Conservation (phyloP, 1,140 invertebrate species). For the Dreissena rostriformis region DNA sequence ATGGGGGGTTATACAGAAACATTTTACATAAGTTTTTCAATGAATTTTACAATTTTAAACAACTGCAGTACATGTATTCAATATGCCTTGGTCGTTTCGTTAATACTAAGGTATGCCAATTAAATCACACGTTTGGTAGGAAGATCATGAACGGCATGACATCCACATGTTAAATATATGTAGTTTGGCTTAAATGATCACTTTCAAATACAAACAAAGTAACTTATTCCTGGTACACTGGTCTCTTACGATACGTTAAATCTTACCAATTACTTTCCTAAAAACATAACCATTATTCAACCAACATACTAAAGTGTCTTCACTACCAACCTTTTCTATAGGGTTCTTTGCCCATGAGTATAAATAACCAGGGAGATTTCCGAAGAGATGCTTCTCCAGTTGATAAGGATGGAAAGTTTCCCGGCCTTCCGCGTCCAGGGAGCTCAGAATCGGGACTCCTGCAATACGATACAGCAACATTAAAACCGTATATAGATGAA, state of each 20-base stretch:
- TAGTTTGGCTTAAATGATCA: no score
- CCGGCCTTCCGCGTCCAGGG: conserved; percentile 43
- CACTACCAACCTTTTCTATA: conserved; percentile 10
- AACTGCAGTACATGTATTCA: neutral
- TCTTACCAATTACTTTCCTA: no score
- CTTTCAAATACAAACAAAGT: no score
- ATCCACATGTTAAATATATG: no score
- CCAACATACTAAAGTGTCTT: no score
- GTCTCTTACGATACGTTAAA: no score
- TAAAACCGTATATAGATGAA: no score
- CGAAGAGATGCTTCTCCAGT: conserved; percentile 25
- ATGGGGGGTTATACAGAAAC: neutral
- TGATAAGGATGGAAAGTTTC: conserved; percentile 55
- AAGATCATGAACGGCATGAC: no score
- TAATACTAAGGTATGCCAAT: no score
- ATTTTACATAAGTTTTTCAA: neutral
- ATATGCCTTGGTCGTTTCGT: neutral
- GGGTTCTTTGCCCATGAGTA: conserved; percentile 41
- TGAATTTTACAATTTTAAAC: neutral
- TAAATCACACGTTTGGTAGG: no score
- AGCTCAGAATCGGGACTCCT: conserved; percentile 49
- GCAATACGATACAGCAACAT: conserved; percentile 7
- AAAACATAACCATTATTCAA: no score
- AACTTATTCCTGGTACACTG: no score
- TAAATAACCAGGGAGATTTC: conserved; percentile 30